phyloP scores from a whole-genome alignment of 53 echinoderm and acorn worm species.

The Holothuria leucospilota region DNA sequence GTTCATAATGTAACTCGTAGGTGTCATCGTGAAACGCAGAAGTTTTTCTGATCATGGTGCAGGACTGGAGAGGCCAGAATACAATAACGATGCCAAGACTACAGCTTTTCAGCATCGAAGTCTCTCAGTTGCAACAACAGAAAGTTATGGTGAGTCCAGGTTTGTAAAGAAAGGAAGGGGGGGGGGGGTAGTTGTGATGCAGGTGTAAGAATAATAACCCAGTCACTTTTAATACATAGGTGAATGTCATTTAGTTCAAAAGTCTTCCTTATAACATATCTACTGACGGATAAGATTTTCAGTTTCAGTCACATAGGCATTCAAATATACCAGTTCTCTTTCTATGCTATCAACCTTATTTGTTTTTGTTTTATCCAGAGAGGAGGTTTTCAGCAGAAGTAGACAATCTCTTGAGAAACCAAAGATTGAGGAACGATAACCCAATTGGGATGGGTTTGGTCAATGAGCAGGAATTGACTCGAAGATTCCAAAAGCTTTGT shows the following conservation, averaged over 20 bases:
- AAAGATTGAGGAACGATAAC: constrained; percentile 56
- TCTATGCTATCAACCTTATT: too few relatives aligned
- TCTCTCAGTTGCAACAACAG: too few relatives aligned
- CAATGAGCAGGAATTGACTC: constrained; percentile 82
- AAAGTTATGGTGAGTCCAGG: not conserved
- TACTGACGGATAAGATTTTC: too few relatives aligned
- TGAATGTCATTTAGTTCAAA: too few relatives aligned
- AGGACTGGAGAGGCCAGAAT: not conserved
- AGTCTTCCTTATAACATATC: too few relatives aligned
- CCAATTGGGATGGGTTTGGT: constrained; percentile 37
- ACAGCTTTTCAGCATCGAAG: not conserved
- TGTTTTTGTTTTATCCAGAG: constrained; percentile 46
- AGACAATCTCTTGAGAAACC: constrained; percentile 75
- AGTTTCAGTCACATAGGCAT: too few relatives aligned
- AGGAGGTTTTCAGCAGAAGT: constrained; percentile 83
- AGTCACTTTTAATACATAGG: too few relatives aligned
- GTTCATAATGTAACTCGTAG: not conserved
- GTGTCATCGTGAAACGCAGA: constrained; percentile 23
- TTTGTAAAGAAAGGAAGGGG: not conserved
- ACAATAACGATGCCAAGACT: not conserved
- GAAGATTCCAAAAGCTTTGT: constrained; percentile 89
- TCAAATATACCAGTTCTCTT: too few relatives aligned
- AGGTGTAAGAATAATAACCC: too few relatives aligned
- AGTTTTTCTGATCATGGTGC: constrained; percentile 7
- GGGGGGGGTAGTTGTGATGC: not conserved